These are phyloP conservation scores for Hydropsyche betteni DNA, from an alignment of 2,888 invertebrate species.

Conservation along the genomic window DNA sequence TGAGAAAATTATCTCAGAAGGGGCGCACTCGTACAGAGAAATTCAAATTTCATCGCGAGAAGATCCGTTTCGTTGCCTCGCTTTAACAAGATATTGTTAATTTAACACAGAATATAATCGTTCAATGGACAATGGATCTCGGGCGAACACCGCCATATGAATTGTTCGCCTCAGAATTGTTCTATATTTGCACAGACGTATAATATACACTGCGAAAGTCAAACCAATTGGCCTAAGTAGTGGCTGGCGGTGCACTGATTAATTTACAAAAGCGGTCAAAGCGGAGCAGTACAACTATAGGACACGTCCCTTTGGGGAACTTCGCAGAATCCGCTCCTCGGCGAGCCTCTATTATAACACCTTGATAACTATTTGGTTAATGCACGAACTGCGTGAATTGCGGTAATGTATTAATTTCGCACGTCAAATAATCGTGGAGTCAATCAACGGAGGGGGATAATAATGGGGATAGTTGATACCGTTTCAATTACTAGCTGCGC, in stretches of 20 bases:
- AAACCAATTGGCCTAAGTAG: no score
- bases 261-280: conserved; percentile 30
- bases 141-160: no score
- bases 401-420: conserved; percentile 26
- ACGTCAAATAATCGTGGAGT: conserved; percentile 1
- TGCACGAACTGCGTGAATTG: conserved; percentile 20
- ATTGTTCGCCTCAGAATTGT: no score
- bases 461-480: conserved; percentile 2
- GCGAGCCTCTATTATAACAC: conserved; percentile 24
- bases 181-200: no score
- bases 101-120: no score
- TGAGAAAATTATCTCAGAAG: conserved; percentile 17
- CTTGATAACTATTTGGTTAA: conserved; percentile 35
- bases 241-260: background rate
- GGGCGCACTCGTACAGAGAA: no score
- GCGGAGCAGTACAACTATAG: background rate
- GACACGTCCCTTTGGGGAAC: conserved; percentile 26
- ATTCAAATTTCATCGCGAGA: no score
- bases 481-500: conserved; percentile 12
- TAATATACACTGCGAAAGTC: no score
- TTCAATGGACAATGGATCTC: no score
- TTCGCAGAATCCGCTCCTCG: background rate
- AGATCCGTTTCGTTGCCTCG: no score
- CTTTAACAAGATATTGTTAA: no score
- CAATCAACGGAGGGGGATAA: background rate